Evolutionary conservation across 1,140 invertebrate genomes (phyloP).

Genomic region (Littorina saxatilis): DNA sequence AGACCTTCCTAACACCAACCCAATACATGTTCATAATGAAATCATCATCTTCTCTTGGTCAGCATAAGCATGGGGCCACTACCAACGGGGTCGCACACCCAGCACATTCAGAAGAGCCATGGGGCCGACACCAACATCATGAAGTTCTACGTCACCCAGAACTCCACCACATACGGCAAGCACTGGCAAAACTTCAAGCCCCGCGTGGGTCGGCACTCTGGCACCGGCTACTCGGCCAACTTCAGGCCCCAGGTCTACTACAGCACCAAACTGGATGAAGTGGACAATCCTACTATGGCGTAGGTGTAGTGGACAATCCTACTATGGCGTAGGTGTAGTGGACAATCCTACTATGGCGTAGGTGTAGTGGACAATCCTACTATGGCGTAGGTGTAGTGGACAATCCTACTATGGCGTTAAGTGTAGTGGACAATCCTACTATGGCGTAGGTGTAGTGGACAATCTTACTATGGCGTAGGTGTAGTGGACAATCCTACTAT

Average conservation of each 20-base stretch:
- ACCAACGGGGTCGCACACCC: conserved; percentile 61
- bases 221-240: conserved; percentile 74
- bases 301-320: conserved; percentile 47
- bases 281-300: conserved; percentile 73
- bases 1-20: background rate
- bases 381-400: too few species aligned
- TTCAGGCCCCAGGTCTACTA: conserved; percentile 73
- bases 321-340: too few species aligned
- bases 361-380: too few species aligned
- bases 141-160: conserved; percentile 74
- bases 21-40: too few species aligned
- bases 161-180: conserved; percentile 71
- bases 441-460: too few species aligned
- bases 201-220: conserved; percentile 63
- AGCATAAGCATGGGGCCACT: conserved; percentile 49
- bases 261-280: conserved; percentile 69
- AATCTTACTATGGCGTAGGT: too few species aligned
- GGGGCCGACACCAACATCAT: conserved; percentile 73
- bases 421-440: too few species aligned
- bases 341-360: too few species aligned
- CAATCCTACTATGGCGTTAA: too few species aligned
- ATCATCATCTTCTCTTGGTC: background rate
- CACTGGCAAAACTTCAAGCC: conserved; percentile 74
- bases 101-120: conserved; percentile 69
- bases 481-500: too few species aligned